Base-by-base conservation (phyloP, 2,888 invertebrate species). In the Ennomos quercinarius region DNA sequence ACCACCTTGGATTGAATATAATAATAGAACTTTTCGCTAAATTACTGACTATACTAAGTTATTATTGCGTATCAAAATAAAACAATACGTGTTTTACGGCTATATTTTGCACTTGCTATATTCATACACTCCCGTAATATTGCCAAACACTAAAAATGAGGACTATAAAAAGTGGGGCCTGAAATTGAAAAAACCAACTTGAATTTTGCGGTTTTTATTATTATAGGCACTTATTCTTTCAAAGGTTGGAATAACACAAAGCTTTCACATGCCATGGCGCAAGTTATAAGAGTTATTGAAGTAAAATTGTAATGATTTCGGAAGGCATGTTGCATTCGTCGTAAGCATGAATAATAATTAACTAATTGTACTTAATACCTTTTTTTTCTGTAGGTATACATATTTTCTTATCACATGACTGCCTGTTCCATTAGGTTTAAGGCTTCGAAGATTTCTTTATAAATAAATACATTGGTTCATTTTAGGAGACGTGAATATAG, bases 181-280 rank as follows among this genome's bases (percentile, higher is more conserved):
- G 58, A 71, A 76, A 73, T 73, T 73, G 70, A 68, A 69, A 77
- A 78, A 75, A 73, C 70, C 69, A 72, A 71, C 72, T 73, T 63
- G 40, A 63, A 55, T 70, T 73, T 73, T 73, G 53, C 64, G 57
- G 47, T 51, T 72, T 77, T 76, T 78, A 73, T 79, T 76, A 73
- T 75, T 73, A 73, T 68, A 71, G 73, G 67, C 69, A 73, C 72
- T 74, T 77, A 71, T 72, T 70, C 73, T 66, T 68, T 63, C 64
- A 60, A 66, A 70, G 73, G 75, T 74, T 69, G 64, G 71, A 71
- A 55, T 74, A 70, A 76, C 68, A 73, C 61, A 61, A 71, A 61
- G 61, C 63, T 68, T 64, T 61, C 65, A 59, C 74, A 68, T 54
- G 52, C 61, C 62, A 50, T 71, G 70, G 70, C 68, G 40, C 68